Evolutionary conservation across 2,113 vertebrate species (phyloP).

Genomic region (Phalacrocorax aristotelis): DNA sequence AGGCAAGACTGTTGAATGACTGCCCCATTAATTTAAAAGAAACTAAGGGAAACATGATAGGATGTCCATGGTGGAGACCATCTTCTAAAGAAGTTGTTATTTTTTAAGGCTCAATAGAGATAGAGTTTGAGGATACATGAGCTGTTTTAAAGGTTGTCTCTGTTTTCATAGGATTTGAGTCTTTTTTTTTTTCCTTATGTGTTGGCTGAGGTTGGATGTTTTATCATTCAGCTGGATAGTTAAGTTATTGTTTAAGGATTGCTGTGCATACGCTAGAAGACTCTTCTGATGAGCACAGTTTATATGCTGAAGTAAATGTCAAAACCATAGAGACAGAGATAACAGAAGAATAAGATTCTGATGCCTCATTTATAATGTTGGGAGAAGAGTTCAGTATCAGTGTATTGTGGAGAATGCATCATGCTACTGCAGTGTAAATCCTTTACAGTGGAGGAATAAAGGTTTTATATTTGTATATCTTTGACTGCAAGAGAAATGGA

Average conservation of each 20-base stretch:
- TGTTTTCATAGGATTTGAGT: neutral
- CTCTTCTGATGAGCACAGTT: neutral
- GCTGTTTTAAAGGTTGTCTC: neutral
- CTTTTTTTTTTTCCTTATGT: neutral
- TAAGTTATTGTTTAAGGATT: neutral
- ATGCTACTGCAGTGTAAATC: neutral
- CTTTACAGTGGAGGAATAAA: neutral
- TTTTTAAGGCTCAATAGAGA: neutral
- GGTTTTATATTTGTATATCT: neutral
- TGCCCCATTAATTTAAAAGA: neutral
- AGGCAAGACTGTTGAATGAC: neutral
- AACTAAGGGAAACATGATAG: neutral
- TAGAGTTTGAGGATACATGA: neutral
- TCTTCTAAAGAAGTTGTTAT: neutral
- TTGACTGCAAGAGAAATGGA: slow-evolving; percentile 16
- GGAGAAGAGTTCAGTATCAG: neutral
- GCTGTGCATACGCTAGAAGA: neutral
- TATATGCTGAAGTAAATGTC: slow-evolving; percentile 28
- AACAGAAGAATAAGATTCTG: slow-evolving; percentile 17
- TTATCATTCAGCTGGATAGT: neutral
- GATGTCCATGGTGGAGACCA: neutral
- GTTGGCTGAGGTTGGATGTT: neutral
- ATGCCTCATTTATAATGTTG: slow-evolving; percentile 3
- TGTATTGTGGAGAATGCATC: neutral
- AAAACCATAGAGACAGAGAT: slow-evolving; percentile 47